phyloP scores from a whole-genome alignment of 2,888 invertebrate genomes.

The Tipula vernalis region DNA sequence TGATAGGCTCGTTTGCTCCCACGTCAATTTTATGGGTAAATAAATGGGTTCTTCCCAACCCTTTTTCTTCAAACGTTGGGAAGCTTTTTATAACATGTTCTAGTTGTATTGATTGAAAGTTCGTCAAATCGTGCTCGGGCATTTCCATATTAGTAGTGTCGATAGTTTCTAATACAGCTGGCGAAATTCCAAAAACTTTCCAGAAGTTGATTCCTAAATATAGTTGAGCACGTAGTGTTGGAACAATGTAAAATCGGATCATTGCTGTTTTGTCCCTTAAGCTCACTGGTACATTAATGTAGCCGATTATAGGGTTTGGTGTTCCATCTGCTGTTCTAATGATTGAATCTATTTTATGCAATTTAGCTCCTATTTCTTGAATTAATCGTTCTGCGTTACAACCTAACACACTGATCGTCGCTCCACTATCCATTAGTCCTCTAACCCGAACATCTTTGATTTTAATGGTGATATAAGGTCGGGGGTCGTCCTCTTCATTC shows the following conservation, averaged over 20 bases:
- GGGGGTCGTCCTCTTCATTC: not conserved
- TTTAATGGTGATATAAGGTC: not conserved
- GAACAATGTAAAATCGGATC: not conserved
- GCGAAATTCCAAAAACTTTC: not conserved
- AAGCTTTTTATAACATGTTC: not conserved
- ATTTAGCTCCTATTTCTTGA: not conserved
- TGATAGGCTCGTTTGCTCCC: too few relatives aligned
- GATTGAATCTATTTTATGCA: not conserved
- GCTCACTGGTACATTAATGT: not conserved
- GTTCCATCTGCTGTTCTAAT: not conserved
- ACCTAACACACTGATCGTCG: not conserved
- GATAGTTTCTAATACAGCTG: not conserved
- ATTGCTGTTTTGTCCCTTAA: not conserved
- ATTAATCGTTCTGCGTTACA: not conserved
- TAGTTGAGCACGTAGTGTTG: not conserved
- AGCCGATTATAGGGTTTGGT: not conserved
- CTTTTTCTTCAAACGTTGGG: not conserved
- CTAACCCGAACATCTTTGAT: not conserved
- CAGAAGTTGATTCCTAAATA: slow-evolving; percentile 17
- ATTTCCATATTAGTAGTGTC: not conserved
- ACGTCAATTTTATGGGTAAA: too few relatives aligned
- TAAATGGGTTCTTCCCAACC: too few relatives aligned
- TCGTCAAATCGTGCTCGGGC: not conserved
- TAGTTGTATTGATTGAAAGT: not conserved
- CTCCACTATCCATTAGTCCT: not conserved